Evolutionary conservation across 2,797 vertebrate species (phyloP), one percentile per base, ranked within the genome.

Genomic region (Schizopygopsis malacanthus): DNA sequence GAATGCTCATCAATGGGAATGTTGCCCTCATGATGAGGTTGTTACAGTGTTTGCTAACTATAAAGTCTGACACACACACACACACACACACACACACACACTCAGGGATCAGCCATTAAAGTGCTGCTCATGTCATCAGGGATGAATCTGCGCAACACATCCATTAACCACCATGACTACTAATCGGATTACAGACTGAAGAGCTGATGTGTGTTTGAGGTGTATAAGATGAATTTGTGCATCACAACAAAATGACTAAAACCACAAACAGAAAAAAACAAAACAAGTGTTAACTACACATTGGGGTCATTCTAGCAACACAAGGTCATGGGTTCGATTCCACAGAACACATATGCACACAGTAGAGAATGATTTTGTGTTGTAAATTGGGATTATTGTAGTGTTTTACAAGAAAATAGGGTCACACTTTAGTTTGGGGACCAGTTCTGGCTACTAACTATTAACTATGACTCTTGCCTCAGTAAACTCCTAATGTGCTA

Each of bases 141-240:
- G 77, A 79, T 0, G 8, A 28, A 25, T 11, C 54, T 25, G 39
- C 50, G 6, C 33, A 77, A 56, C 50, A 56, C 77, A 1, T 79
- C 76, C 76, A 79, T 79, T 79, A 79, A 28, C 77, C 39, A 61
- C 56, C 77, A 63, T 79, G 56, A 79, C 54, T 9, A 63, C 77
- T 45, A 45, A 79, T 63, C 41, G 56, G 56, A 41, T 79, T 79
- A 79, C 12, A n/a, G 76, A 41, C 76, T 25, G 39, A 61, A 16
- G 76, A 15, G 20, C 0, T 5, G 54, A 77, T 22, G 52, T n/a
- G 33, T 9, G 12, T 77, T 41, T 39, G 50, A 77, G 18, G 50
- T 39, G 18, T 20, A 6, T 54, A 50, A 18, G 15, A 73, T 28
- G 4, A 50, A 41, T 69, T 37, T 37, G 7, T 39, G 10, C 0